Percentiles rank a stretch among this genome's conserved stretches.
phyloP scores from a whole-genome alignment of 2,888 invertebrate species.

The Cephus pulcher region DNA sequence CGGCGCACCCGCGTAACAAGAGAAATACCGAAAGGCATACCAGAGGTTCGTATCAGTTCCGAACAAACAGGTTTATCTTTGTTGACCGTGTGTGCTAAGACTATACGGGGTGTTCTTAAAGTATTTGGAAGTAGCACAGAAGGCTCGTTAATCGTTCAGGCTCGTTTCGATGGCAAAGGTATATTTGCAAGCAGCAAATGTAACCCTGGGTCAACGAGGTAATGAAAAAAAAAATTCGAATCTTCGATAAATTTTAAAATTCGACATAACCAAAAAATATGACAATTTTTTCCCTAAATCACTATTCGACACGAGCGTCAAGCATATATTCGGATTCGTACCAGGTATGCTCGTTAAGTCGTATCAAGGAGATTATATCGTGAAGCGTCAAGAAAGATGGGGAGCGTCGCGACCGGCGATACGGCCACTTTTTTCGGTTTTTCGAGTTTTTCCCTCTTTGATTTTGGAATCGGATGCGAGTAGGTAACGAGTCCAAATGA shows the following conservation, averaged over 20 bases:
- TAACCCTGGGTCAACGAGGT: no score
- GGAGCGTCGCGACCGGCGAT: neutral
- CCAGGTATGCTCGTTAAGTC: neutral
- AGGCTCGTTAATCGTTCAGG: no score
- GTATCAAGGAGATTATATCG: neutral
- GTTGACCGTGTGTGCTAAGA: neutral
- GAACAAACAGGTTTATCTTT: neutral
- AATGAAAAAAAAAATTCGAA: neutral
- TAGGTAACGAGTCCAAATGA: neutral
- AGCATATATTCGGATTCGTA: neutral
- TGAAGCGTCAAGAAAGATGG: neutral
- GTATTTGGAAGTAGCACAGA: neutral
- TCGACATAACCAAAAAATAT: neutral
- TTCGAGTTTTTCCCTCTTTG: neutral
- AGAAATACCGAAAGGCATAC: neutral
- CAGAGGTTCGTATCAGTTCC: neutral
- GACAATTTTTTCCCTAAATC: neutral
- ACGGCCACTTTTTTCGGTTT: neutral
- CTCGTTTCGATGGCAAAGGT: neutral
- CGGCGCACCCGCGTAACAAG: neutral
- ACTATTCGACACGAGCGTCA: neutral
- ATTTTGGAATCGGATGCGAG: neutral
- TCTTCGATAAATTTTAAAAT: neutral
- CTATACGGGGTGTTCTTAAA: neutral
- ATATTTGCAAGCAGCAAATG: neutral